Conservation (phyloP, 2,113 vertebrate species). For the Chaetops frenatus region DNA sequence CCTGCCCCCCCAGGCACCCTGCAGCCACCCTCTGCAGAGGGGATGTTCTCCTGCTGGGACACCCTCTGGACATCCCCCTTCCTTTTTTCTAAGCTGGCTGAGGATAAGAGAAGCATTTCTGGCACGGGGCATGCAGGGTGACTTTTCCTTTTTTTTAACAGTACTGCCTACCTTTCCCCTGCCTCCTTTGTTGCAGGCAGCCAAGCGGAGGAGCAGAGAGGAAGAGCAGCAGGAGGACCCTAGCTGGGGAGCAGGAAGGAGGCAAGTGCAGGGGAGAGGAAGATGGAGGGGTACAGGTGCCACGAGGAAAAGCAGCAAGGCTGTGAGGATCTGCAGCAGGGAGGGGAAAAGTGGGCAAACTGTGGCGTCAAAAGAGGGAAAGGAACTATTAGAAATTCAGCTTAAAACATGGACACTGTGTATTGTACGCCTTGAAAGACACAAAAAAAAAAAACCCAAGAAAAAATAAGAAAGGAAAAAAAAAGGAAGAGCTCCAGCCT, state of each 20-base stretch:
- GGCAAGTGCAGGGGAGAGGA: neutral
- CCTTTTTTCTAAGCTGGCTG: neutral
- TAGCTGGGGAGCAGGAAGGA: neutral
- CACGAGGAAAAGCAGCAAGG: neutral
- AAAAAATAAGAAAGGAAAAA: neutral
- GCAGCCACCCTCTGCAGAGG: accelerated
- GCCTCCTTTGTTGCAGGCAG: slow-evolving; percentile 21
- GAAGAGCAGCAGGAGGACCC: neutral
- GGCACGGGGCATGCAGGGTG: neutral
- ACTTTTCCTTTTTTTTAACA: neutral
- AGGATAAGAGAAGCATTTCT: neutral
- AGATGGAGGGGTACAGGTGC: accelerated
- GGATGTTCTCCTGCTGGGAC: neutral
- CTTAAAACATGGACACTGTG: too few relatives aligned
- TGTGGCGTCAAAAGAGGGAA: neutral
- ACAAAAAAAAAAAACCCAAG: neutral
- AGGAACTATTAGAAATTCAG: neutral
- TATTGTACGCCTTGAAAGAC: neutral
- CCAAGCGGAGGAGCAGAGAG: neutral
- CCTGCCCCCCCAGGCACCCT: neutral
- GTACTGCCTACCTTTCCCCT: slow-evolving; percentile 31
- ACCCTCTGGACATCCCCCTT: neutral
- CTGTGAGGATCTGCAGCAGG: neutral
- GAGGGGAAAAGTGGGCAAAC: neutral
- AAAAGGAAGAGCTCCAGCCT: neutral